A percentile compares a stretch with the other conserved stretches of the same genome.
Conservation (phyloP, 1,140 invertebrate species). For the Aricia agestis region DNA sequence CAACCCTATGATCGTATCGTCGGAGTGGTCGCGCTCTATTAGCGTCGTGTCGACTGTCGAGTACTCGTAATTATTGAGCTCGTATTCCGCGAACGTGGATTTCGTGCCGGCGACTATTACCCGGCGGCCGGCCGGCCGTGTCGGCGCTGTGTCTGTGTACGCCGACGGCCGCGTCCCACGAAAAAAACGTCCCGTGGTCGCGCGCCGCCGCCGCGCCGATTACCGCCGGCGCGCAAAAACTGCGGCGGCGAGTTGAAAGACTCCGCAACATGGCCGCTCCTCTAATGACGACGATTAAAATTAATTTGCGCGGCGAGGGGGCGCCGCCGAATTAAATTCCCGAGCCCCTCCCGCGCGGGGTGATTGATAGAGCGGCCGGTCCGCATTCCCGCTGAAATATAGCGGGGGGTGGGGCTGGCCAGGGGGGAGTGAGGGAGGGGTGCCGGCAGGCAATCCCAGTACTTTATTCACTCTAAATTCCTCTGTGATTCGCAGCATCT, state of each 20-base stretch:
- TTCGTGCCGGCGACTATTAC: no score
- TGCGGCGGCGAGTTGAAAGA: slow-evolving; percentile 40
- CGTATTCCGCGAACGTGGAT: no score
- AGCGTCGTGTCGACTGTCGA: no score
- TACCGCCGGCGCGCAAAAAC: slow-evolving; percentile 29
- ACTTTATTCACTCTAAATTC: not conserved
- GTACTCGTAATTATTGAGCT: no score
- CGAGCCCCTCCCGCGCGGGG: slow-evolving; percentile 17
- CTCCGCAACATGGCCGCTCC: slow-evolving; percentile 31
- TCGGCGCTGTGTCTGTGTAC: not conserved
- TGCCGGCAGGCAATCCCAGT: no score
- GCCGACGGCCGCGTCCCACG: slow-evolving; percentile 21
- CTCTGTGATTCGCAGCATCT: not conserved
- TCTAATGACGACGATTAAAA: slow-evolving; percentile 68
- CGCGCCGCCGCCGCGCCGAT: slow-evolving; percentile 13
- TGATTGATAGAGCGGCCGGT: slow-evolving; percentile 25
- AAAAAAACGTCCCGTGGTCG: slow-evolving; percentile 21
- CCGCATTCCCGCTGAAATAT: slow-evolving; percentile 4
- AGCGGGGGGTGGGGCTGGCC: not conserved
- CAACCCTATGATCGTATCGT: no score
- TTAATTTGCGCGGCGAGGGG: slow-evolving; percentile 55
- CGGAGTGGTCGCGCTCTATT: no score
- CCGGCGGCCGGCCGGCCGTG: no score
- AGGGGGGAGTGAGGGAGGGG: no score
- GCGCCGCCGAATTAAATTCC: slow-evolving; percentile 50